phyloP scores from a whole-genome alignment of 2,888 invertebrate genomes.

The Cynaeus angustus region DNA sequence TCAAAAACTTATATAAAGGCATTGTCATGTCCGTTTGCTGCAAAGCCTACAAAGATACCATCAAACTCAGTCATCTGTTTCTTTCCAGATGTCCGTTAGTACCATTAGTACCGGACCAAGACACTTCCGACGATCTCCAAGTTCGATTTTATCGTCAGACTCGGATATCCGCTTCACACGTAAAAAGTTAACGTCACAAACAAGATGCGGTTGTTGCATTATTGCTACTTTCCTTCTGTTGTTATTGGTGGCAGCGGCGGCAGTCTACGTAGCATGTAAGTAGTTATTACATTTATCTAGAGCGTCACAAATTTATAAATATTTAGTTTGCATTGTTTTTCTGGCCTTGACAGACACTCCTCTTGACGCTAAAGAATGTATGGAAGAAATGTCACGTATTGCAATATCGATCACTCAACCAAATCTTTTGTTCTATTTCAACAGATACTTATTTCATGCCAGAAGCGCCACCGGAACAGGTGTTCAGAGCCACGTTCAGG shows the following conservation, averaged over 20 bases:
- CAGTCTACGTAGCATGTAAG: conserved; percentile 81
- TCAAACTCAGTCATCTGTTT: not conserved
- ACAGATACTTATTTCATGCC: conserved; percentile 84
- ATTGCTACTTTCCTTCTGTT: conserved; percentile 88
- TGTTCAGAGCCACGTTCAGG: conserved; percentile 88
- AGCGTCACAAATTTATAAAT: conserved; percentile 19
- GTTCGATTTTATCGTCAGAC: conserved; percentile 89
- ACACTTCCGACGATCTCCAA: conserved; percentile 77
- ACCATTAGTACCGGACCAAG: conserved; percentile 70
- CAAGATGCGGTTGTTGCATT: conserved; percentile 91
- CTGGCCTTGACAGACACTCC: conserved; percentile 42
- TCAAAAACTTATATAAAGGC: conserved; percentile 6
- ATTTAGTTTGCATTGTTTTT: conserved; percentile 17
- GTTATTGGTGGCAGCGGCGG: conserved; percentile 80
- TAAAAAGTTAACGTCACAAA: conserved; percentile 87
- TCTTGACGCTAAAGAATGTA: conserved; percentile 22
- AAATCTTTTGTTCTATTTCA: conserved; percentile 61
- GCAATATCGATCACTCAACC: conserved; percentile 3
- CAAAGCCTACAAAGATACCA: not conserved
- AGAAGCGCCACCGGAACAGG: conserved; percentile 84
- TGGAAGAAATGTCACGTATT: conserved; percentile 36
- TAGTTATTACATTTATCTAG: conserved; percentile 56
- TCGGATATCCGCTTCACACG: conserved; percentile 93
- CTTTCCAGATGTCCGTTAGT: conserved; percentile 73
- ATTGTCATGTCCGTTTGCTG: not conserved